Evolutionary conservation across 2,113 vertebrate genomes (phyloP), one percentile per base, ranked within the genome.

Genomic region (Colaptes auratus): DNA sequence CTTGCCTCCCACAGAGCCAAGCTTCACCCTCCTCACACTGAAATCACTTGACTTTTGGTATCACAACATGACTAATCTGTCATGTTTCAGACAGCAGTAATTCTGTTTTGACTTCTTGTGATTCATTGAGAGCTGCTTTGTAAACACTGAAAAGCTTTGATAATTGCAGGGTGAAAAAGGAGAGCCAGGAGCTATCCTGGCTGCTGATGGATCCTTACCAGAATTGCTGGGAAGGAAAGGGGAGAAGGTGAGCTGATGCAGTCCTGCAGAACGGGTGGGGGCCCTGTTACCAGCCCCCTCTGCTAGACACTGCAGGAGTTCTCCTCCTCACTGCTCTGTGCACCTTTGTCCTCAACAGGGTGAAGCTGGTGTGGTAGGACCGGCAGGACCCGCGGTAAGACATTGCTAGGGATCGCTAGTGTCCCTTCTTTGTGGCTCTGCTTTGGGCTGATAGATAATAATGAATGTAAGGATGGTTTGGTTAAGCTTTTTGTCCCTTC

Each of bases 131-230:
- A 86, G 18, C n/a, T 78, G 25, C 65, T 73, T 75, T 88, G 61
- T 69, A 81, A 93, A 69, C 67, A 59, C 42, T 35, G 48, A 72
- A 92, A 88, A 15, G 33, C 80, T 96, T 72, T 87, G 63, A 90
- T 76, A 48, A 86, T 97, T 98, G 16, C 92, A 99, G 99, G 99
- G 99, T 31, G 98, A 99, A 96, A 99, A 98, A 91, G 99, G 99
- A 23, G 99, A 99, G 78, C 97, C 99, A 2, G 98, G 98, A 12
- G 50, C 95, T 36, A 35, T 98, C 64, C 48, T 98, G 24, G 86
- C 97, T 3, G 97, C 98, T 39, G 97, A 98, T 71, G 96, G 98
- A 76, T 95, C 98, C 91, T 69, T 97, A 82, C 97, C 97, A 17
- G 96, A 93, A 59, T 60, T 98, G 58, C 53, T 90, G 67, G 97